These are phyloP conservation scores for Heterodera carotae DNA, from an alignment of 1,140 invertebrate species.

Conservation along the genomic window DNA sequence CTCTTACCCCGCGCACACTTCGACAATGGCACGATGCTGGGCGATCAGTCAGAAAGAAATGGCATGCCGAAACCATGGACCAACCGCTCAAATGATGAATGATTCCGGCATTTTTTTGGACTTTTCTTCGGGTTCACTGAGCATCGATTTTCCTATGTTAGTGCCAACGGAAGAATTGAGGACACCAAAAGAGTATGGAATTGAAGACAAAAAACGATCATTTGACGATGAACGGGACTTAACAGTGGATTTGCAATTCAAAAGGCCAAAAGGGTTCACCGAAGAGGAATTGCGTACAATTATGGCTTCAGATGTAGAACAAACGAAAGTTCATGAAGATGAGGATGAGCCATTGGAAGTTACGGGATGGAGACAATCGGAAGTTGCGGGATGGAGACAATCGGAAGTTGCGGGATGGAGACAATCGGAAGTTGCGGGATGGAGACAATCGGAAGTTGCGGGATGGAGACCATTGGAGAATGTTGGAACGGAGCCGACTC, in stretches of 20 bases:
- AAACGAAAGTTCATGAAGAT: neutral
- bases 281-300: slow-evolving; percentile 5
- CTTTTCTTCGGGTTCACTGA: neutral
- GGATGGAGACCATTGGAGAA: slow-evolving; percentile 23
- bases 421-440: neutral
- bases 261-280: slow-evolving; percentile 1
- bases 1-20: neutral
- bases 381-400: neutral
- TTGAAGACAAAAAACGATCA: neutral
- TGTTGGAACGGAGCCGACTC: neutral
- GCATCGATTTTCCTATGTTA: slow-evolving; percentile 29
- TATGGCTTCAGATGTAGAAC: neutral
- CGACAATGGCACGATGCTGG: neutral
- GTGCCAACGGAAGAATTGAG: slow-evolving; percentile 19
- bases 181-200: neutral
- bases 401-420: neutral
- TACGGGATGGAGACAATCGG: no score
- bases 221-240: neutral
- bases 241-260: slow-evolving; percentile 18
- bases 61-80: neutral
- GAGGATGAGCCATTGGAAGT: slow-evolving; percentile 6
- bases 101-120: slow-evolving; percentile 33
- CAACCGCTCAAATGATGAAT: slow-evolving; percentile 19
- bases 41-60: neutral
- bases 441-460: neutral